Percentiles rank a stretch among this genome's conserved stretches.
These are phyloP conservation scores for Pogonomyrmex barbatus DNA, from an alignment of 1,140 invertebrate species.

Conservation along the genomic window DNA sequence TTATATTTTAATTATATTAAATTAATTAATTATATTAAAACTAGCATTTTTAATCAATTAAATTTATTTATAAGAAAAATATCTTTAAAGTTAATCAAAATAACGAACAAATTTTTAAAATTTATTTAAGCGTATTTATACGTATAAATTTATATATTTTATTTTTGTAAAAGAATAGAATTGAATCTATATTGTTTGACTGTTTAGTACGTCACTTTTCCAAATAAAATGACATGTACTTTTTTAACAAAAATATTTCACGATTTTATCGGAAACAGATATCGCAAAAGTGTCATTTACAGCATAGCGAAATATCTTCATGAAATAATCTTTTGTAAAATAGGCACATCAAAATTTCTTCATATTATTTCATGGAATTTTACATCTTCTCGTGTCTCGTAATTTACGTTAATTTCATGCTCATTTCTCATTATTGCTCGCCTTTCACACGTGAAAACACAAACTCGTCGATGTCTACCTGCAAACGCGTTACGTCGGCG, in stretches of 20 bases:
- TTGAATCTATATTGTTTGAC: neutral
- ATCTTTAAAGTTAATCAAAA: neutral
- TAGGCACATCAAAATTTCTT: conserved; percentile 3
- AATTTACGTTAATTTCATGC: conserved; percentile 28
- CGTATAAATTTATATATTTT: neutral
- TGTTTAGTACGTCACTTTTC: neutral
- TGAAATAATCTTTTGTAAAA: conserved; percentile 7
- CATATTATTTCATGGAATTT: neutral
- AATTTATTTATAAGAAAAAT: neutral
- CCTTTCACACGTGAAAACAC: conserved; percentile 19
- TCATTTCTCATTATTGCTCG: neutral
- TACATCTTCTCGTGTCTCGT: neutral
- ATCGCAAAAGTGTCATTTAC: neutral
- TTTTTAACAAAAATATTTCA: neutral
- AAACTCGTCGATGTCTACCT: conserved; percentile 49
- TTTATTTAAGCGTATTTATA: neutral
- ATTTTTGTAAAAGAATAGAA: neutral
- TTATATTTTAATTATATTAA: neutral
- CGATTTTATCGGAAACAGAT: neutral
- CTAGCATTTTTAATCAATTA: neutral
- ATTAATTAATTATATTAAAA: neutral
- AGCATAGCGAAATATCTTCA: neutral
- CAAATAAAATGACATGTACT: neutral
- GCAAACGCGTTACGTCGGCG: conserved; percentile 36
- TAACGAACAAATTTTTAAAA: neutral